A percentile compares a stretch with the other conserved stretches of the same genome.
Conservation (phyloP, 2,113 vertebrate genomes). For the Puffinus mauretanicus region DNA sequence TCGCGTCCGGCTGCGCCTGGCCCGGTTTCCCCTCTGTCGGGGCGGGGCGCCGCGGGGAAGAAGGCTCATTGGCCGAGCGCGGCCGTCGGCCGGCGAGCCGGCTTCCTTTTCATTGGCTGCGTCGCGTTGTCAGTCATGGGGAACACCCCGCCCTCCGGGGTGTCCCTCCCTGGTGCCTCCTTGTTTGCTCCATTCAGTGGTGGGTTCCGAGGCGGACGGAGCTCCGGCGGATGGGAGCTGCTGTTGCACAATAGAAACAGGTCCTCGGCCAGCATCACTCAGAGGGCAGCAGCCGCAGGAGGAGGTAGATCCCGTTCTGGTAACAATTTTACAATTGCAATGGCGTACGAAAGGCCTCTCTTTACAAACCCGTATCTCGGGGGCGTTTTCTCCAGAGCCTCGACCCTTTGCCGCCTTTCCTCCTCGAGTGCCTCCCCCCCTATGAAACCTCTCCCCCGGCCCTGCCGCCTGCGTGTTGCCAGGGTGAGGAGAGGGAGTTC, state of each 20-base stretch:
- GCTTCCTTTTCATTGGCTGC: accelerated
- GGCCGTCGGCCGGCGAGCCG: accelerated
- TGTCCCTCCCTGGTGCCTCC: background rate
- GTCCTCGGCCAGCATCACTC: background rate
- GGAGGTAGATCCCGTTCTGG: background rate
- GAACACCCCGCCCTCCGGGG: background rate
- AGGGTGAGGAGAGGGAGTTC: background rate
- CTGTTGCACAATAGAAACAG: background rate
- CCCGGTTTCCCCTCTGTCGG: background rate
- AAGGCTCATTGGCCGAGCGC: background rate
- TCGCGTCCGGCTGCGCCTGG: background rate
- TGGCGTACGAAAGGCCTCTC: background rate
- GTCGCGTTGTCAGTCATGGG: accelerated
- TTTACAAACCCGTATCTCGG: background rate
- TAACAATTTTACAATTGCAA: background rate
- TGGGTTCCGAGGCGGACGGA: background rate
- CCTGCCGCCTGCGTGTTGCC: background rate
- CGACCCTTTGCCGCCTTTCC: background rate
- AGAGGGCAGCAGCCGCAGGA: background rate
- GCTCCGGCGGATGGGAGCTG: background rate
- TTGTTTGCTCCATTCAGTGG: background rate
- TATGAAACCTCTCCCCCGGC: background rate
- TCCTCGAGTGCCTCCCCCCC: background rate
- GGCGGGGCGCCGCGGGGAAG: background rate
- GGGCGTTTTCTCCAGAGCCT: background rate